phyloP scores from a whole-genome alignment of 2,888 invertebrate genomes.

The Sinohyriopsis cumingii region DNA sequence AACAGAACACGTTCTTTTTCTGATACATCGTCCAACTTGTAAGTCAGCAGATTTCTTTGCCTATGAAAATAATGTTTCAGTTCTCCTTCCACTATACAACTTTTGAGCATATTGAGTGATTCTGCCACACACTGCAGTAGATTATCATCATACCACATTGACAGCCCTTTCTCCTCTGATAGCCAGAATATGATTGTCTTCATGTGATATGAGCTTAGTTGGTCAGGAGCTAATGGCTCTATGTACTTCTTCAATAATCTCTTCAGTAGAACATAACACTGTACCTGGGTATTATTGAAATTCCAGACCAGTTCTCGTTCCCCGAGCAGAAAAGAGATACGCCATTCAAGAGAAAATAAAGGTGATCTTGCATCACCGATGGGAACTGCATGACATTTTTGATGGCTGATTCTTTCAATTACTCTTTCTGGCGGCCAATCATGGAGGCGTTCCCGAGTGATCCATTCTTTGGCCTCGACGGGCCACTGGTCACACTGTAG shows the following conservation, averaged over 20 bases:
- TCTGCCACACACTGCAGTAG: slow-evolving; percentile 1
- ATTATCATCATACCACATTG: slow-evolving; percentile 1
- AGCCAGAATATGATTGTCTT: slow-evolving; percentile 19
- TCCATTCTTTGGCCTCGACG: slow-evolving; percentile 13
- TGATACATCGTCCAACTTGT: slow-evolving; percentile 5
- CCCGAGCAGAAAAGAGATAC: slow-evolving; percentile 11
- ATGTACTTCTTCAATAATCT: slow-evolving; percentile 4
- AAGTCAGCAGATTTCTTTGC: slow-evolving; percentile 12
- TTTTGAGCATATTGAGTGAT: slow-evolving; percentile 2
- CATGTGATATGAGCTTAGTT: slow-evolving; percentile 12
- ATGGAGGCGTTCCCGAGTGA: slow-evolving; percentile 4
- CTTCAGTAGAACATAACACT: slow-evolving; percentile 16
- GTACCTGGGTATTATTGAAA: slow-evolving; percentile 16
- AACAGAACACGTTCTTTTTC: slow-evolving; percentile 4
- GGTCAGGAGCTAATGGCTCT: slow-evolving; percentile 5
- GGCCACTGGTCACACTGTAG: slow-evolving; percentile 13
- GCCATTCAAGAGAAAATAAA: slow-evolving; percentile 6
- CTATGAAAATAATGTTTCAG: slow-evolving; percentile 13
- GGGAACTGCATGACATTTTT: slow-evolving; percentile 12
- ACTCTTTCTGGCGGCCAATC: slow-evolving; percentile 9
- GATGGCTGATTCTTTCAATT: slow-evolving; percentile 4
- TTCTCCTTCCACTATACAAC: neutral
- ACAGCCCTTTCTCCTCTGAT: slow-evolving; percentile 10
- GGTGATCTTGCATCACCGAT: slow-evolving; percentile 11
- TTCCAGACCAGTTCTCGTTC: slow-evolving; percentile 20